A percentile compares a stretch with the other conserved stretches of the same genome.
phyloP scores from a whole-genome alignment of 2,113 vertebrate species.

The Microtus richardsoni region DNA sequence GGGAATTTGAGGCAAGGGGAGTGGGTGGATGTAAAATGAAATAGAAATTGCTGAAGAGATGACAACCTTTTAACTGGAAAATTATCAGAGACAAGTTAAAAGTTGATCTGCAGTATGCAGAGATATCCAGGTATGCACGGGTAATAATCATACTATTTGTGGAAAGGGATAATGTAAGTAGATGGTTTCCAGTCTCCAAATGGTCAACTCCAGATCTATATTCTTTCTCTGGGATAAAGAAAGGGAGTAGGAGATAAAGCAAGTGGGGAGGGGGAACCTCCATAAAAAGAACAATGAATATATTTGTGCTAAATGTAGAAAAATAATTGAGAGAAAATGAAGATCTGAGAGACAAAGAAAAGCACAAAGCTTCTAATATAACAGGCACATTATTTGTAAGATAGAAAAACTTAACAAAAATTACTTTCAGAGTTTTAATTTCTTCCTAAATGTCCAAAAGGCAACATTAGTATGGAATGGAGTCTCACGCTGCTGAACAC shows the following conservation, averaged over 20 bases:
- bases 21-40: slow-evolving; percentile 68
- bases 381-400: background rate
- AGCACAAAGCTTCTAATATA: background rate
- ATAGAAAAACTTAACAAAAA: background rate
- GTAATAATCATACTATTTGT: background rate
- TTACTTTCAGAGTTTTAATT: background rate
- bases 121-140: background rate
- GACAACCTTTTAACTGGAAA: slow-evolving; percentile 67
- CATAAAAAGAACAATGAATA: background rate
- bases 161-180: background rate
- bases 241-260: background rate
- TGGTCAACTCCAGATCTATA: no score
- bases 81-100: slow-evolving; percentile 38
- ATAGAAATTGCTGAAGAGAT: slow-evolving; percentile 56
- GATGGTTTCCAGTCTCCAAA: background rate
- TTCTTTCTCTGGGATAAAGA: background rate
- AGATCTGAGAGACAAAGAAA: slow-evolving; percentile 9
- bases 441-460: background rate
- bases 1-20: slow-evolving; percentile 55
- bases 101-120: slow-evolving; percentile 21
- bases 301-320: background rate
- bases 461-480: background rate
- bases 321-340: background rate
- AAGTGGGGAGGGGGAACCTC: background rate
- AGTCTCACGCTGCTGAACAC: background rate